A percentile compares a stretch with the other conserved stretches of the same genome.
phyloP scores from a whole-genome alignment of 2,797 vertebrate species.

The Enteromius paludinosus region DNA sequence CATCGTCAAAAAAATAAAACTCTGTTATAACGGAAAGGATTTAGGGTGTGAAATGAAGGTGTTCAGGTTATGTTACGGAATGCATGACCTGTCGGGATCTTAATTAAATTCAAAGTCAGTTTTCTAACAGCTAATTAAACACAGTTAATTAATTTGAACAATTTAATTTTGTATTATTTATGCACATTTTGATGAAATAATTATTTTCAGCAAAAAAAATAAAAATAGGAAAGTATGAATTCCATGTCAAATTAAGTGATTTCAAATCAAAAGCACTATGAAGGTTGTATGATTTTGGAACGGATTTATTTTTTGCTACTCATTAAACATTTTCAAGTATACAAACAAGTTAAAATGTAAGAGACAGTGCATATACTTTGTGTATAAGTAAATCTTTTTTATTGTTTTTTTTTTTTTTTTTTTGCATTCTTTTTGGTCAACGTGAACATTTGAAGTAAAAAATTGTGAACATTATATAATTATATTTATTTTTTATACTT shows the following conservation, averaged over 20 bases:
- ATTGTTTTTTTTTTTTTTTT: too few species aligned
- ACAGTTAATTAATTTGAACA: conserved; percentile 23
- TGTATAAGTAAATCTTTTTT: background rate
- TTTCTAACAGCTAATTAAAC: background rate
- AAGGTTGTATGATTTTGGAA: background rate
- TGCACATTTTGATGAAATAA: background rate
- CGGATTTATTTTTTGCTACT: background rate
- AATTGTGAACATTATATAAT: background rate
- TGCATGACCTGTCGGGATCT: background rate
- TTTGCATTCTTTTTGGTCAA: background rate
- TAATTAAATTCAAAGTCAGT: background rate
- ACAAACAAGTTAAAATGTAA: background rate
- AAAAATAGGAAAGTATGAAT: background rate
- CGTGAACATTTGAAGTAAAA: background rate
- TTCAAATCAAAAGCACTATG: background rate
- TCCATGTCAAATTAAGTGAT: background rate
- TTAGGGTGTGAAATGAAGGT: background rate
- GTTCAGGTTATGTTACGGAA: background rate
- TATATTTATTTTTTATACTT: background rate
- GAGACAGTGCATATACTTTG: background rate
- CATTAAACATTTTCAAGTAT: background rate
- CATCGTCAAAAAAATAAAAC: background rate
- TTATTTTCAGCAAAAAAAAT: background rate
- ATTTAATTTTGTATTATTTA: conserved; percentile 28
- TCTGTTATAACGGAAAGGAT: background rate